These are phyloP conservation scores for Limosa lapponica DNA, from an alignment of 2,797 vertebrate species.

Conservation along the genomic window DNA sequence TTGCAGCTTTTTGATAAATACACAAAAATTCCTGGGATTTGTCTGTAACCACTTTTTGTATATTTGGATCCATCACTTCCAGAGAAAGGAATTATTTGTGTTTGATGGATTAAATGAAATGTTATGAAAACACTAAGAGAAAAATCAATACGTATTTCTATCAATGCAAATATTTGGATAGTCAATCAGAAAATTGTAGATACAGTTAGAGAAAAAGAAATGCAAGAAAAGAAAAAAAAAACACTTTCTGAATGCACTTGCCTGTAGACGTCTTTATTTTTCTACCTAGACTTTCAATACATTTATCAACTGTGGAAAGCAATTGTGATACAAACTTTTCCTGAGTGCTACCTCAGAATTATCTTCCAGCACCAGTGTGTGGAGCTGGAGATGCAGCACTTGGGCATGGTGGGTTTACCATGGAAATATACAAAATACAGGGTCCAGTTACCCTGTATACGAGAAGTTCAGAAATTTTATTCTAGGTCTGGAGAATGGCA, in stretches of 20 bases:
- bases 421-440: neutral
- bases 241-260: neutral
- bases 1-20: neutral
- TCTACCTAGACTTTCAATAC: neutral
- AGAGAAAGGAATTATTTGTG: neutral
- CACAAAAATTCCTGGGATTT: neutral
- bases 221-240: neutral
- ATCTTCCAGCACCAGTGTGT: neutral
- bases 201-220: neutral
- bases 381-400: neutral
- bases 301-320: neutral
- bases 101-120: neutral
- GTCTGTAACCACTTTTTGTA: neutral
- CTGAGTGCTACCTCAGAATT: neutral
- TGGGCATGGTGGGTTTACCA: neutral
- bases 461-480: neutral
- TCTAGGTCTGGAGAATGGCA: accelerated
- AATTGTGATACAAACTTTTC: neutral
- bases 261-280: neutral
- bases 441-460: neutral
- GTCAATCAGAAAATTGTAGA: neutral
- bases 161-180: neutral
- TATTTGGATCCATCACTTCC: neutral
- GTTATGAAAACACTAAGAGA: neutral
- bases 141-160: neutral